These are phyloP conservation scores for Euspilapteryx auroguttella DNA, from an alignment of 2,888 invertebrate species.

Conservation along the genomic window DNA sequence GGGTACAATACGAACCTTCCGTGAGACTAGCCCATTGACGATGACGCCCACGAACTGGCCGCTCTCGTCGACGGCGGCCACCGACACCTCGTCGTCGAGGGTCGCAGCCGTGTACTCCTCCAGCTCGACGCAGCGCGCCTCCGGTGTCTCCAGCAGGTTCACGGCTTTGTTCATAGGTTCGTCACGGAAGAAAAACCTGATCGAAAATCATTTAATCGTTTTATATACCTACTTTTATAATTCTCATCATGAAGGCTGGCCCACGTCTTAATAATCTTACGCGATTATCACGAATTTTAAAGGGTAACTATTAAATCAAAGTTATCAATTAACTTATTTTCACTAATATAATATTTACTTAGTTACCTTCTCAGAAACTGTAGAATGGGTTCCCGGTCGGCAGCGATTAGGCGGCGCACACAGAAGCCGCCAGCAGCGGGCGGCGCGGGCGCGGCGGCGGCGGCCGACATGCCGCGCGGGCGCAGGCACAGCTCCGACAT, in stretches of 20 bases:
- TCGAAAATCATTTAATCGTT: conserved; percentile 1
- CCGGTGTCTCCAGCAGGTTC: conserved; percentile 61
- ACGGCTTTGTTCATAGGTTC: conserved; percentile 70
- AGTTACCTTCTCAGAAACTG: conserved; percentile 39
- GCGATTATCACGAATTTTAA: too few relatives aligned
- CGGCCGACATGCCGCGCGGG: conserved; percentile 20
- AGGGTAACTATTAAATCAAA: too few relatives aligned
- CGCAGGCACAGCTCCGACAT: conserved; percentile 33
- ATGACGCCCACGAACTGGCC: conserved; percentile 63
- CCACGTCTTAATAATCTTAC: neutral
- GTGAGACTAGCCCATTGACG: conserved; percentile 48
- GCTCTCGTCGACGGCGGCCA: conserved; percentile 63
- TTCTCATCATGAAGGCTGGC: too few relatives aligned
- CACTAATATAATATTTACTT: too few relatives aligned
- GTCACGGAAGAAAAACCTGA: conserved; percentile 69
- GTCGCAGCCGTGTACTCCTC: conserved; percentile 65
- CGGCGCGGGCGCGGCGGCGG: conserved; percentile 14
- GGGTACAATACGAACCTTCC: too few relatives aligned
- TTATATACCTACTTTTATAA: too few relatives aligned
- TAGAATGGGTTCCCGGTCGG: conserved; percentile 28
- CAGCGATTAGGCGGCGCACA: conserved; percentile 21
- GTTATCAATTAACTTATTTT: too few relatives aligned
- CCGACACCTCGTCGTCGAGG: conserved; percentile 61
- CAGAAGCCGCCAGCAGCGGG: too few relatives aligned
- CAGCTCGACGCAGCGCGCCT: conserved; percentile 62